Evolutionary conservation across 2,888 invertebrate genomes (phyloP), one percentile per base, ranked within the genome.

Genomic region (Clivina fossor): DNA sequence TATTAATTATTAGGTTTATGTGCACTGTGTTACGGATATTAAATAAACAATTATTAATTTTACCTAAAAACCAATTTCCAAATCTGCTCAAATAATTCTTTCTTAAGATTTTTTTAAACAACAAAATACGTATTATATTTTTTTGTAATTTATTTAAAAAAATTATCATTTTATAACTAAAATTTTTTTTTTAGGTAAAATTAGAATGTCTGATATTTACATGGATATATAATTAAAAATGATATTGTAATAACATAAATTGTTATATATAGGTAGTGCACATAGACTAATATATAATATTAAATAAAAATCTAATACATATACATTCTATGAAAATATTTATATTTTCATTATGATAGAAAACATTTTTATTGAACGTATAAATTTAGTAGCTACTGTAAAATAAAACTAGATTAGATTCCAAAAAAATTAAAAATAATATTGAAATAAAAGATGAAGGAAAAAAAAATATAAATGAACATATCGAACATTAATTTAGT

Each of bases 341-440:
- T 41, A 47, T 37, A 47, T 35, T 46, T 44, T 46, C 30, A 26
- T 15, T 8, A 22, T 11, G 26, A 11, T 20, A 28, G 15, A 38
- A 37, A 40, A 20, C 11, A 35, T 47, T 47, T 55, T 24, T 40
- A 55, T 54, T 46, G 44, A 19, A 47, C 55, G 40, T 55, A 38
- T 19, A 47, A n/a, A 47, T 55, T 47, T 47, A 55, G 55, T 55
- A 55, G 38, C 55, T 55, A 55, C 55, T 55, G 55, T 55, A 55
- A 55, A 46, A 46, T 47, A 55, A 44, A n/a, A 18, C 4, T 50
- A 55, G 55, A 55, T 20, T 55, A 55, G 55, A 55, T 47, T 55
- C 55, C 47, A 47, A 46, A 26, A 47, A 51, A n/a, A n/a, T n/a
- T n/a, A n/a, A n/a, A n/a, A 51, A 30, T 55, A 46, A 20, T 54